Evolutionary conservation across 2,888 invertebrate genomes (phyloP).

Genomic region (Erynnis tages): DNA sequence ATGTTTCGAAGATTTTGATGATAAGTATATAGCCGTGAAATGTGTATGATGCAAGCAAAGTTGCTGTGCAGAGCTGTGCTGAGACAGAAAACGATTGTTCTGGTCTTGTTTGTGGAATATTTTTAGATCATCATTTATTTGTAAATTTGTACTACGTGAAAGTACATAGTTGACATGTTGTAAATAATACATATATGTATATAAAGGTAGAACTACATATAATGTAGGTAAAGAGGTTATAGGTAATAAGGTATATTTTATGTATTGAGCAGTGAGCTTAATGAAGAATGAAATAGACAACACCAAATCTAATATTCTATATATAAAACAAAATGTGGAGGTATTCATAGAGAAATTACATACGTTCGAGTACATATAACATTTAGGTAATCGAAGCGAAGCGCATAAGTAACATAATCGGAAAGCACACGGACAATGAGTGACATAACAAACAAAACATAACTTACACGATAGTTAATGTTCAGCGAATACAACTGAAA

Average conservation of each 20-base stretch:
- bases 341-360: constrained; percentile 31
- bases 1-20: constrained; percentile 4
- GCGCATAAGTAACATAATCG: constrained; percentile 64
- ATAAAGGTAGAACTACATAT: constrained; percentile 1
- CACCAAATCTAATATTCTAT: constrained; percentile 30
- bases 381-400: constrained; percentile 70
- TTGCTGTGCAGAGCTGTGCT: constrained; percentile 49
- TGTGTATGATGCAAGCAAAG: constrained; percentile 50
- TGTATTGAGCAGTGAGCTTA: constrained; percentile 20
- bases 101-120: constrained; percentile 16
- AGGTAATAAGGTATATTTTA: not conserved
- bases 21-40: constrained; percentile 50
- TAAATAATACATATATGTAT: not conserved
- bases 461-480: constrained; percentile 78
- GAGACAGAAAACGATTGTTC: constrained; percentile 32
- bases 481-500: constrained; percentile 69
- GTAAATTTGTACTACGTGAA: no score
- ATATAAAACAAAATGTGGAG: constrained; percentile 29
- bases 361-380: constrained; percentile 38
- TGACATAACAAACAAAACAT: constrained; percentile 80
- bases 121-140: not conserved
- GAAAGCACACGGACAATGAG: constrained; percentile 80
- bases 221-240: constrained; percentile 13
- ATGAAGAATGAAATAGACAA: constrained; percentile 26
- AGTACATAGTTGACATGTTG: no score